phyloP scores from a whole-genome alignment of 2,113 vertebrate species.

The Dromiciops gliroides region DNA sequence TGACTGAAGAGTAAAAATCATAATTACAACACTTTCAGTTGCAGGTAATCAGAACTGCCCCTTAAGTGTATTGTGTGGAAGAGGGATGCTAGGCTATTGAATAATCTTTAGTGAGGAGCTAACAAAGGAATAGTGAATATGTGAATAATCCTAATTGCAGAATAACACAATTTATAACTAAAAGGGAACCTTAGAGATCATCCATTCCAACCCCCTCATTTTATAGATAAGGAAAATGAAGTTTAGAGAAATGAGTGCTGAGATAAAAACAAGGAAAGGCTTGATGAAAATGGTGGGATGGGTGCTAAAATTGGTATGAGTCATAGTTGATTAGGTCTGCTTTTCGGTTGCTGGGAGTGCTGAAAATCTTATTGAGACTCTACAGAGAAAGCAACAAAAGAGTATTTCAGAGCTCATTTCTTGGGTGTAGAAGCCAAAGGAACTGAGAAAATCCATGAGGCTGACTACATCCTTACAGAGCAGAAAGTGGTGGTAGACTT shows the following conservation, averaged over 20 bases:
- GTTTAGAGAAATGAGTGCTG: neutral
- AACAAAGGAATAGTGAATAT: neutral
- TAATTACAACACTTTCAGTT: neutral
- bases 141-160: neutral
- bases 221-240: slow-evolving; percentile 2
- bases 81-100: neutral
- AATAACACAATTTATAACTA: neutral
- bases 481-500: neutral
- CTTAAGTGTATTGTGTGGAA: neutral
- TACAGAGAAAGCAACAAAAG: neutral
- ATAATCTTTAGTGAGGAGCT: neutral
- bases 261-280: neutral
- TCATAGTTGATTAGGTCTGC: neutral
- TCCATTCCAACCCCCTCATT: neutral
- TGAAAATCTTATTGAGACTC: neutral
- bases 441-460: neutral
- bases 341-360: neutral
- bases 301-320: neutral
- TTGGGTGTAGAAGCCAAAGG: neutral
- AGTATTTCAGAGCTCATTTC: neutral
- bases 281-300: neutral
- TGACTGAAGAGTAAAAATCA: neutral
- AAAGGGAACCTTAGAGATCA: neutral
- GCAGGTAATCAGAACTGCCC: neutral
- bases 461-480: neutral